A percentile compares a stretch with the other conserved stretches of the same genome.
Evolutionary conservation across 2,113 vertebrate species (phyloP).

Genomic region (Chionodraco myersi): DNA sequence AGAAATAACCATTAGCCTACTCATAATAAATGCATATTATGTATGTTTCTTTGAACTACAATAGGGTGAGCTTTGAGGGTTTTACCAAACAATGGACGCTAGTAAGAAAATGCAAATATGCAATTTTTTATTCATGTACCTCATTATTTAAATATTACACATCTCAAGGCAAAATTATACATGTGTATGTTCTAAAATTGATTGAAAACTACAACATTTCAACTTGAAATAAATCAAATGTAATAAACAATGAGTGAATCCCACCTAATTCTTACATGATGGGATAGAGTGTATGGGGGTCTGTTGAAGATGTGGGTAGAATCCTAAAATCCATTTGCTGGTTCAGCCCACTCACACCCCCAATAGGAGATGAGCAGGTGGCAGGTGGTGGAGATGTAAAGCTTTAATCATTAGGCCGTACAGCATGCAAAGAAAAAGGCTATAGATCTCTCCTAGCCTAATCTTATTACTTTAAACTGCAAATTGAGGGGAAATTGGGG

Average conservation of each 20-base stretch:
- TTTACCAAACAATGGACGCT: not conserved
- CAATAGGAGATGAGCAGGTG: not conserved
- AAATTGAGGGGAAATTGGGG: conserved; percentile 17
- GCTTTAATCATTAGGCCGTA: not conserved
- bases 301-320: not conserved
- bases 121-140: not conserved
- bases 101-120: not conserved
- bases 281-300: not conserved
- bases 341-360: not conserved
- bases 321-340: conserved; percentile 1
- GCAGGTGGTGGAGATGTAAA: conserved; percentile 1
- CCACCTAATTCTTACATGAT: not conserved
- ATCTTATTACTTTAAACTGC: not conserved
- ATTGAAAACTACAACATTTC: not conserved
- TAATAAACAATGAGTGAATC: not conserved
- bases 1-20: too few species aligned
- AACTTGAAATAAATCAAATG: not conserved
- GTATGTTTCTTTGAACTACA: not conserved
- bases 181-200: not conserved
- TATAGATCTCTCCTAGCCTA: not conserved
- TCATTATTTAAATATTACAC: not conserved
- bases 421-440: not conserved
- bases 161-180: not conserved
- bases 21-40: not conserved
- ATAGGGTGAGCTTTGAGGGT: not conserved